Evolutionary conservation across 2,888 invertebrate species (phyloP).

Genomic region (Andrena hattorfiana): DNA sequence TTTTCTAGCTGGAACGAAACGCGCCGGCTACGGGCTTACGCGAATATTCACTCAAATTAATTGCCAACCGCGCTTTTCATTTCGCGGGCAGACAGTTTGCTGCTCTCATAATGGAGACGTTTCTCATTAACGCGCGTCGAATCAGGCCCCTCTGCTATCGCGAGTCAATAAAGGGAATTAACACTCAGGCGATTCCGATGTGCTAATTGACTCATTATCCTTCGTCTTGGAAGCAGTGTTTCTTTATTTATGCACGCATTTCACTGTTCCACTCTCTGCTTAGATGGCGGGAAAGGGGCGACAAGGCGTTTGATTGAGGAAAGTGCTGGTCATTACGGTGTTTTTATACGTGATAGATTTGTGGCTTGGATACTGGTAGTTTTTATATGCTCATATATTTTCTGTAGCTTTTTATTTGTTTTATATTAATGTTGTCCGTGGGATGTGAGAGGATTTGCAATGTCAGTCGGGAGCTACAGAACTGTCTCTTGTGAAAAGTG

Average conservation of each 20-base stretch:
- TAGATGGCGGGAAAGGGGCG: background rate
- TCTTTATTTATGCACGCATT: background rate
- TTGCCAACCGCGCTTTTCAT: conserved; percentile 26
- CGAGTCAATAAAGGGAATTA: conserved; percentile 37
- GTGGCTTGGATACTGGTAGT: no score
- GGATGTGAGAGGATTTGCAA: no score
- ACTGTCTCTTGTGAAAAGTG: no score
- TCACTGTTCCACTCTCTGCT: background rate
- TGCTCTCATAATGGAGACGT: conserved; percentile 14
- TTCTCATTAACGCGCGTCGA: conserved; percentile 22
- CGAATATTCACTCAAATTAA: conserved; percentile 47
- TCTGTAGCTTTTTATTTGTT: no score
- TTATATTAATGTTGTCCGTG: no score
- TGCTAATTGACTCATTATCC: conserved; percentile 44
- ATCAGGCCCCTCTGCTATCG: conserved; percentile 29
- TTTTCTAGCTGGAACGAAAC: conserved; percentile 33
- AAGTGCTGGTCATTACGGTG: background rate
- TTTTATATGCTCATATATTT: no score
- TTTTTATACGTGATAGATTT: no score
- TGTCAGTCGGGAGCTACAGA: no score
- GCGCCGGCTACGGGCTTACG: conserved; percentile 25
- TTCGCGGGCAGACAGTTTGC: conserved; percentile 24
- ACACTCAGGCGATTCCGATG: conserved; percentile 8
- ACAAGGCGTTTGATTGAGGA: background rate
- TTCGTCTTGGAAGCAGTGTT: background rate